Evolutionary conservation across 2,888 invertebrate species (phyloP).

Genomic region (Oligia strigilis): DNA sequence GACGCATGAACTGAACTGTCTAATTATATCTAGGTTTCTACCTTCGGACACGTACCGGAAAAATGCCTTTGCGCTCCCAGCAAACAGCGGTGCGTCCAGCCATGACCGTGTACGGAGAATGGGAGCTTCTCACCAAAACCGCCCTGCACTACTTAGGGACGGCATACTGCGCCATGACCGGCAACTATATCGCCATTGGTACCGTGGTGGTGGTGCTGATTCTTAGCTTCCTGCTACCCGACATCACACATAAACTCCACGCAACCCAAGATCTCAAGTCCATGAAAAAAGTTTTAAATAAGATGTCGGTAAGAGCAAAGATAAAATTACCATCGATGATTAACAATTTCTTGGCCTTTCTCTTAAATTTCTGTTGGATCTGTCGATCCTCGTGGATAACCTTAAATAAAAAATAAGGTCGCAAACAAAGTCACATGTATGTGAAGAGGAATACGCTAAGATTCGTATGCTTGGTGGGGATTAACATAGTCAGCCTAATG

Average conservation of each 20-base stretch:
- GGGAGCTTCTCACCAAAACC: slow-evolving; percentile 46
- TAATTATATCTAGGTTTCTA: slow-evolving; percentile 41
- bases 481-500: background rate
- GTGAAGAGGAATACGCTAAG: background rate
- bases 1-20: background rate
- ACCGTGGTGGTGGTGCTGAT: slow-evolving; percentile 75
- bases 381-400: background rate
- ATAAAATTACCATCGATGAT: background rate
- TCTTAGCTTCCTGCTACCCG: slow-evolving; percentile 78
- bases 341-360: background rate
- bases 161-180: slow-evolving; percentile 65
- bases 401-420: background rate
- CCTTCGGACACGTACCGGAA: slow-evolving; percentile 8
- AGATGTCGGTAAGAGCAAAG: slow-evolving; percentile 76
- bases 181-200: slow-evolving; percentile 71
- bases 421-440: background rate
- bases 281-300: slow-evolving; percentile 76
- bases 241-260: slow-evolving; percentile 77
- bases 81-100: background rate
- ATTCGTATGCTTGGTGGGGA: background rate
- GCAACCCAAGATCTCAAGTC: slow-evolving; percentile 75
- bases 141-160: slow-evolving; percentile 64
- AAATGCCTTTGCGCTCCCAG: background rate
- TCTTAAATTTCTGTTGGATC: background rate
- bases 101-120: slow-evolving; percentile 11